Base-by-base conservation (phyloP, 35 echinoderm and acorn worm genomes). In the Lytechinus pictus region DNA sequence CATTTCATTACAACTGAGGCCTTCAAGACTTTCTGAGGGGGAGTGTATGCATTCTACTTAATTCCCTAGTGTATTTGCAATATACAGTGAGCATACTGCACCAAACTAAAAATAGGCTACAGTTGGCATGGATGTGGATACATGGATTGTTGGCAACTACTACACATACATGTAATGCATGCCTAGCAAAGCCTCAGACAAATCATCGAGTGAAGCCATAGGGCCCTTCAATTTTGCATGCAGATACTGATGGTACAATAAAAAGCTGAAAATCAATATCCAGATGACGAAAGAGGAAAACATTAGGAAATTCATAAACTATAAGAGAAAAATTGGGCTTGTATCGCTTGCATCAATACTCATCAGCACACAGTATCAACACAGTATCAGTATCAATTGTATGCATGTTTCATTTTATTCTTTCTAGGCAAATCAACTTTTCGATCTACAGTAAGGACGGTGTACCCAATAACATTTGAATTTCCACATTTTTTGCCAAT, bases 241-340 rank as follows among this genome's bases (percentile, higher is more conserved):
- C 66, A 24, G 66, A 79, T 79, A 24, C 19, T 24, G 66, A 44
- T 79, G 88, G 88, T 54, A 52, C 53, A 57, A 93, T 54, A 93
- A 93, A 58, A 57, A 57, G 92, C 92, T 11, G 11, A 27, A 57
- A 11, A 93, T 93, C 92, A 93, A 93, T 93, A 93, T 57, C 55
- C 57, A 55, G 54, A 93, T 93, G 92, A 10, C 33, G 33, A 44
- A 44, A 44, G 33, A 44, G 33, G 33, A 44, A 44, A 44, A 44
- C 2, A 44, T 44, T 44, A 44, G 33, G 33, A 44, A 44, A 44
- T 44, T 44, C 33, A 44, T 44, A 44, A 44, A 44, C 2, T 44
- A 44, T 44, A 44, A 44, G 33, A 44, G 33, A 44, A 44, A 44
- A 44, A 44, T 44, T 44, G 33, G 33, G 33, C 33, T 44, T 44